Evolutionary conservation across 2,888 invertebrate genomes (phyloP).

Genomic region (Tetramorium bicarinatum): DNA sequence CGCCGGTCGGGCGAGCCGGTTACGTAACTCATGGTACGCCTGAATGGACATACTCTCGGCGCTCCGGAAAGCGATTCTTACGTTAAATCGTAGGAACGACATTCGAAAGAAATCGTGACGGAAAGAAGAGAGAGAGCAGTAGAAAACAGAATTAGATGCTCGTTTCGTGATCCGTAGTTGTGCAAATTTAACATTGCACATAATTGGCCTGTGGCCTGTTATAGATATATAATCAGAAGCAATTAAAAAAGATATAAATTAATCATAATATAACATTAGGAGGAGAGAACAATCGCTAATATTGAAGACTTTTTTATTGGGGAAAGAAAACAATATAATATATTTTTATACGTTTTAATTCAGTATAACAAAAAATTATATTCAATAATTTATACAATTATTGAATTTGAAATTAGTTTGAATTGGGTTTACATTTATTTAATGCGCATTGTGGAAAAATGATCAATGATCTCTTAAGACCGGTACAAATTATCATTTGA

Average conservation of each 20-base stretch:
- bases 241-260: not conserved
- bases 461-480: not conserved
- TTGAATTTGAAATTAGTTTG: not conserved
- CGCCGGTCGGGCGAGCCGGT: conserved; percentile 73
- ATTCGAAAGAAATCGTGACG: not conserved
- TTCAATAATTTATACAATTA: not conserved
- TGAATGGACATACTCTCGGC: conserved; percentile 66
- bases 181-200: not conserved
- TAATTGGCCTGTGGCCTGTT: not conserved
- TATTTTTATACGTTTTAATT: not conserved
- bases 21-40: conserved; percentile 66
- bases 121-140: not conserved
- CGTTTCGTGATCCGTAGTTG: not conserved
- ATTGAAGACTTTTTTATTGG: conserved; percentile 1
- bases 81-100: conserved; percentile 34
- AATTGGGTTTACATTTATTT: not conserved
- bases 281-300: not conserved
- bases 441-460: not conserved
- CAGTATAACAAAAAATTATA: not conserved
- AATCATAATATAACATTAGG: not conserved
- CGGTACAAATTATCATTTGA: not conserved
- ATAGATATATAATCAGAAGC: not conserved
- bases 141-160: not conserved
- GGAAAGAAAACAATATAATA: not conserved
- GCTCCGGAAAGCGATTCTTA: conserved; percentile 64